Percentiles rank a stretch among this genome's conserved stretches.
Conservation (phyloP, 2,113 vertebrate species). For the Coregonus clupeaformis region DNA sequence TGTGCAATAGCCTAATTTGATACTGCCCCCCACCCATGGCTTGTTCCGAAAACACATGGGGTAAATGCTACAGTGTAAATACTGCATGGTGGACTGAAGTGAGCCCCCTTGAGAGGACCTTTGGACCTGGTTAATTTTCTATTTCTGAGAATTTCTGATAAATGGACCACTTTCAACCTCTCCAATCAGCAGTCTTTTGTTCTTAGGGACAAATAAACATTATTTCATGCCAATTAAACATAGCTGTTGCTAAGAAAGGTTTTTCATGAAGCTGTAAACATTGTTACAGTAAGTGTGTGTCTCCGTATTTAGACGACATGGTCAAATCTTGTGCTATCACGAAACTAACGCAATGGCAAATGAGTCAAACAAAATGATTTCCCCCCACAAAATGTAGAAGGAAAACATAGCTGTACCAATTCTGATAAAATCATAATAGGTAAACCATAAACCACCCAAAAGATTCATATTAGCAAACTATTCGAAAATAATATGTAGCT, state of each 20-base stretch:
- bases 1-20: not conserved
- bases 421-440: conserved; percentile 1
- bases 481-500: not conserved
- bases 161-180: not conserved
- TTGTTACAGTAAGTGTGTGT: not conserved
- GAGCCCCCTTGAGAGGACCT: not conserved
- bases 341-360: not conserved
- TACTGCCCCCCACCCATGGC: not conserved
- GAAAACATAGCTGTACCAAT: not conserved
- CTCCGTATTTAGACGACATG: conserved; percentile 36
- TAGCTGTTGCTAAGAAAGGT: not conserved
- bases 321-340: not conserved
- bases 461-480: not conserved
- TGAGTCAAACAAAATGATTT: not conserved
- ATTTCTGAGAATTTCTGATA: not conserved
- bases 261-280: not conserved
- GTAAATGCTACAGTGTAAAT: not conserved
- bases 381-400: not conserved
- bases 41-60: not conserved
- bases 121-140: not conserved
- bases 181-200: not conserved
- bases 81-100: not conserved
- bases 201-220: not conserved
- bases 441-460: not conserved
- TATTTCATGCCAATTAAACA: not conserved